A percentile compares a stretch with the other conserved stretches of the same genome.
These are phyloP conservation scores for Temnothorax nylanderi DNA, from an alignment of 1,140 invertebrate species.

Conservation along the genomic window DNA sequence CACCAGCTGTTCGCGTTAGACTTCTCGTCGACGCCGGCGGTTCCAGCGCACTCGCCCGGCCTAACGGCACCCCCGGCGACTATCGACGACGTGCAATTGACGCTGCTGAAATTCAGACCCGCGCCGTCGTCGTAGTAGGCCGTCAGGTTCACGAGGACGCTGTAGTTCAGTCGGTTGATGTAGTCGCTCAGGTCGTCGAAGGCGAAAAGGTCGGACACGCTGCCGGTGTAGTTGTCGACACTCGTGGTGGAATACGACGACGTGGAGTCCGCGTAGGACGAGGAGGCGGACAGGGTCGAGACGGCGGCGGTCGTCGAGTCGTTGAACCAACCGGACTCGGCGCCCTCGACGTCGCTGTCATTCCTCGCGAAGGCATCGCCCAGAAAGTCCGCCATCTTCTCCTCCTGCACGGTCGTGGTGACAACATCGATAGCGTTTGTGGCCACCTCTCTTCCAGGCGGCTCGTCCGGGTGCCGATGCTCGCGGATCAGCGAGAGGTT, in stretches of 20 bases:
- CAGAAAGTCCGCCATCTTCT: constrained; percentile 39
- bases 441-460: constrained; percentile 4
- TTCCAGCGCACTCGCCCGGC: constrained; percentile 62
- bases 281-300: constrained; percentile 37
- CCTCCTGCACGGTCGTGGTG: constrained; percentile 24
- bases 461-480: constrained; percentile 19
- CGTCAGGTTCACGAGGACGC: constrained; percentile 80
- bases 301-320: constrained; percentile 63
- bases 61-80: constrained; percentile 81
- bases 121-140: constrained; percentile 78
- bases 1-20: constrained; percentile 90
- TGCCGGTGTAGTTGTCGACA: constrained; percentile 80
- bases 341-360: constrained; percentile 35
- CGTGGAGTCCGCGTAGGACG: constrained; percentile 38
- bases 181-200: constrained; percentile 84
- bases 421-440: constrained; percentile 29
- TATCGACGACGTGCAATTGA: constrained; percentile 77
- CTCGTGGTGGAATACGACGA: constrained; percentile 67
- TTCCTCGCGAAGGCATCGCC: constrained; percentile 28
- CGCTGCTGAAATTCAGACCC: constrained; percentile 75
- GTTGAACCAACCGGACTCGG: constrained; percentile 74
- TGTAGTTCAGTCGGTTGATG: constrained; percentile 81
- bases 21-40: constrained; percentile 74
- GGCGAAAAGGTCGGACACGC: constrained; percentile 81
- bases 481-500: constrained; percentile 41